phyloP scores from a whole-genome alignment of 2,113 vertebrate genomes.

The Lophotis ruficrista region DNA sequence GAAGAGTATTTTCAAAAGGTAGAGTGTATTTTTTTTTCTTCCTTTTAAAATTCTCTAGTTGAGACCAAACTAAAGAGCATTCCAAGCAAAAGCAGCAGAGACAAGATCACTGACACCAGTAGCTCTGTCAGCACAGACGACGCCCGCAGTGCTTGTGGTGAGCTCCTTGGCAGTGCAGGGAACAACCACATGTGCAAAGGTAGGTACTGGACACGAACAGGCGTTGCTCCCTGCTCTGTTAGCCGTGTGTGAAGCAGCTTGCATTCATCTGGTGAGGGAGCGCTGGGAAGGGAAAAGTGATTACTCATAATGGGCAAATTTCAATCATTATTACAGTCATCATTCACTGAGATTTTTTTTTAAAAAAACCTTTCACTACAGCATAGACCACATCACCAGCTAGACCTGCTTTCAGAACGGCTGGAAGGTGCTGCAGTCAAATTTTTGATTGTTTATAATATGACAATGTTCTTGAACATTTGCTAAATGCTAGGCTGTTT shows the following conservation, averaged over 20 bases:
- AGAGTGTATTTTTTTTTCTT: neutral
- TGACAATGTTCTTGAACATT: neutral
- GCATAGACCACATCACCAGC: neutral
- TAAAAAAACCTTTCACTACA: neutral
- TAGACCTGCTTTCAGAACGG: neutral
- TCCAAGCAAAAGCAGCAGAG: neutral
- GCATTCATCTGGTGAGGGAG: neutral
- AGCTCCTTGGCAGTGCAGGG: neutral
- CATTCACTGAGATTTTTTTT: neutral
- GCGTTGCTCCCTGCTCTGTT: neutral
- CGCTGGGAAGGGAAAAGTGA: neutral
- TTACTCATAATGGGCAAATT: neutral
- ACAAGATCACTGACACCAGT: neutral
- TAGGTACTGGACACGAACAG: neutral
- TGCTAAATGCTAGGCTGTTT: neutral
- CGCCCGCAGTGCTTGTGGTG: neutral
- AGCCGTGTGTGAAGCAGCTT: neutral
- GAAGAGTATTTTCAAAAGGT: neutral
- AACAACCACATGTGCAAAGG: neutral
- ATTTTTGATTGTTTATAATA: neutral
- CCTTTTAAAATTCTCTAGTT: neutral
- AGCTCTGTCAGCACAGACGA: neutral
- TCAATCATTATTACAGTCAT: neutral
- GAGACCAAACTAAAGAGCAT: neutral
- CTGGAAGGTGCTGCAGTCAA: neutral